Evolutionary conservation across 1,140 invertebrate genomes (phyloP).

Genomic region (Megathymus violae): DNA sequence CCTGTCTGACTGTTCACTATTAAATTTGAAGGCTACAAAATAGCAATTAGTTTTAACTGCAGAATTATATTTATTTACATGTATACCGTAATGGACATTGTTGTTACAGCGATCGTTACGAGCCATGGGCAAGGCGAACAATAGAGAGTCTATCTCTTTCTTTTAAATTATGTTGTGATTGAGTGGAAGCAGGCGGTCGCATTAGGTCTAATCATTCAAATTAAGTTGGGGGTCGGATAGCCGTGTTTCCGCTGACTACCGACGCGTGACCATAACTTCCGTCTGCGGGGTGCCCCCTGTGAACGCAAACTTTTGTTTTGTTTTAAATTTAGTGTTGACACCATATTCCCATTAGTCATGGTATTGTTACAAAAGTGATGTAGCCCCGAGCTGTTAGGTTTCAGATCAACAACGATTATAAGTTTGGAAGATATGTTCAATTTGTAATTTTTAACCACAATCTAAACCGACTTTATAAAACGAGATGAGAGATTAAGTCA

Average conservation of each 20-base stretch:
- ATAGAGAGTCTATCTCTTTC: conserved; percentile 22
- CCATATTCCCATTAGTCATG: conserved; percentile 18
- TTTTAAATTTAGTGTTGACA: conserved; percentile 30
- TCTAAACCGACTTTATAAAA: no score
- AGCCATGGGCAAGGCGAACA: neutral
- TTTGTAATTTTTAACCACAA: no score
- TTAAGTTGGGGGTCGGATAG: conserved; percentile 60
- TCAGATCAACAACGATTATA: no score
- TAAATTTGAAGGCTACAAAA: no score
- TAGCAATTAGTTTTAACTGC: neutral
- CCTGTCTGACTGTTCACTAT: no score
- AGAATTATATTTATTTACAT: neutral
- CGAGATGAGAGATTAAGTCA: no score
- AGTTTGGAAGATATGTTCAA: no score
- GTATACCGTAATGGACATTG: neutral
- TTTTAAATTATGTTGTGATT: conserved; percentile 4
- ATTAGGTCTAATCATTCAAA: conserved; percentile 43
- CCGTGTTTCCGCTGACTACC: conserved; percentile 62
- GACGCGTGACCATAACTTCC: conserved; percentile 70
- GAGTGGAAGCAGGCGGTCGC: conserved; percentile 34
- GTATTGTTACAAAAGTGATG: conserved; percentile 4
- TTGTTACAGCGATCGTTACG: conserved; percentile 10
- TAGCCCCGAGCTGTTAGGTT: neutral
- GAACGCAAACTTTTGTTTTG: conserved; percentile 26
- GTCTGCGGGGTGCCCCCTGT: conserved; percentile 43